Conservation (phyloP, 2,113 vertebrate species). For the Cheilinus undulatus region DNA sequence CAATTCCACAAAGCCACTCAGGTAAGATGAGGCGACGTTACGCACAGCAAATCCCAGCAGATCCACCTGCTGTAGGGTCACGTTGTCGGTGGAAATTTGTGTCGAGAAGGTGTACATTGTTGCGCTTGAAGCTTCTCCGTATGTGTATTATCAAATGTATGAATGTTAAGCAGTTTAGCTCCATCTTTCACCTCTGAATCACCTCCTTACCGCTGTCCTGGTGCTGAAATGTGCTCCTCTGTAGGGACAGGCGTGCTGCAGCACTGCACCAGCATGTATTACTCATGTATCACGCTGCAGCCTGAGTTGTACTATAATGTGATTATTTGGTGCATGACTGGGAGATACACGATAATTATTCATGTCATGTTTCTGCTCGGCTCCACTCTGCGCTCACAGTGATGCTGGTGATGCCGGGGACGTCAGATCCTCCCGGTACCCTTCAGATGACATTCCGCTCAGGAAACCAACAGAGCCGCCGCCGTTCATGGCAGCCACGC, state of each 20-base stretch:
- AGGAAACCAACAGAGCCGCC: constrained; percentile 24
- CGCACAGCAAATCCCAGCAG: neutral
- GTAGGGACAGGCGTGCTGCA: constrained; percentile 49
- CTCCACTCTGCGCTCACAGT: neutral
- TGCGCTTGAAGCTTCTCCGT: neutral
- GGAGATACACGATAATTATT: neutral
- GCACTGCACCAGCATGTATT: constrained; percentile 63
- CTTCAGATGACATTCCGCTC: constrained; percentile 83
- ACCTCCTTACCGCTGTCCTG: neutral
- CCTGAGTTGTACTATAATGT: neutral
- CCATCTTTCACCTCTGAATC: neutral
- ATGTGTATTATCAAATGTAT: neutral
- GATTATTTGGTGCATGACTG: neutral
- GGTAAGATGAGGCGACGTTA: constrained; percentile 75
- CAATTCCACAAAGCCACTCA: constrained; percentile 93
- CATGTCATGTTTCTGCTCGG: constrained; percentile 3
- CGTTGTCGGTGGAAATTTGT: neutral
- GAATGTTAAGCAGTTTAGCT: neutral
- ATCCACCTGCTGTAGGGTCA: neutral
- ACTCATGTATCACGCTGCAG: constrained; percentile 5
- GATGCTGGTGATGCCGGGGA: constrained; percentile 30
- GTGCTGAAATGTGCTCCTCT: constrained; percentile 17
- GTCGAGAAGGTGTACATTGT: neutral
- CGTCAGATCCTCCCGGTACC: constrained; percentile 64
- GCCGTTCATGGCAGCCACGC: constrained; percentile 12